Evolutionary conservation across 1,140 invertebrate species (phyloP).

Genomic region (Calliopsis andreniformis): DNA sequence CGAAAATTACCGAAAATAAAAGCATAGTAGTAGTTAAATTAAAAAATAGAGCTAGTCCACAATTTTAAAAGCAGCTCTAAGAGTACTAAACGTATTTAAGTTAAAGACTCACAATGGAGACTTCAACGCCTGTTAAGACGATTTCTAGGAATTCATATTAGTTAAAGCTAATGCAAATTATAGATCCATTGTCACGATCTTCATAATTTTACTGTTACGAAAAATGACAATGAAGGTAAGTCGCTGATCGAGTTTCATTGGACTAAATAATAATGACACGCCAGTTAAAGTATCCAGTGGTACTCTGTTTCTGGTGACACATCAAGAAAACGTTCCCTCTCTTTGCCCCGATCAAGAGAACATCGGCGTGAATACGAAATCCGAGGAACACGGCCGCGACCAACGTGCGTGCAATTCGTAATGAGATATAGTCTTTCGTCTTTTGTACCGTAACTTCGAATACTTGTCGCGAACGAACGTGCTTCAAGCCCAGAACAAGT

Average conservation of each 20-base stretch:
- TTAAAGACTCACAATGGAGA: no score
- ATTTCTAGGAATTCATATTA: no score
- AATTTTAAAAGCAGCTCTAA: no score
- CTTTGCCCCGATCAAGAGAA: neutral
- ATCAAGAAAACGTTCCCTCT: constrained; percentile 22
- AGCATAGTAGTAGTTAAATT: no score
- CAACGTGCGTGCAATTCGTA: constrained; percentile 53
- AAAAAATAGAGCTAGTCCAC: no score
- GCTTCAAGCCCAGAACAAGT: neutral
- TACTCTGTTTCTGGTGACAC: constrained; percentile 19
- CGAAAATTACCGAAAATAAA: no score
- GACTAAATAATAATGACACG: constrained; percentile 1
- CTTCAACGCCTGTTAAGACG: no score
- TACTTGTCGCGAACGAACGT: neutral
- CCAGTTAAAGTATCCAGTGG: neutral
- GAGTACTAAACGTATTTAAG: no score
- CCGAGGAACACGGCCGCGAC: constrained; percentile 25
- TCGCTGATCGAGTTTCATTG: neutral
- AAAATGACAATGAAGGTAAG: neutral
- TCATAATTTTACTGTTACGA: neutral
- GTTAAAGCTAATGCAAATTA: no score
- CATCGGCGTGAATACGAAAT: constrained; percentile 46
- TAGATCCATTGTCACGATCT: no score
- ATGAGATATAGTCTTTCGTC: constrained; percentile 22
- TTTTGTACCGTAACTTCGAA: constrained; percentile 24